These are phyloP conservation scores for Laticauda colubrina DNA, from an alignment of 2,113 vertebrate genomes.

Conservation along the genomic window DNA sequence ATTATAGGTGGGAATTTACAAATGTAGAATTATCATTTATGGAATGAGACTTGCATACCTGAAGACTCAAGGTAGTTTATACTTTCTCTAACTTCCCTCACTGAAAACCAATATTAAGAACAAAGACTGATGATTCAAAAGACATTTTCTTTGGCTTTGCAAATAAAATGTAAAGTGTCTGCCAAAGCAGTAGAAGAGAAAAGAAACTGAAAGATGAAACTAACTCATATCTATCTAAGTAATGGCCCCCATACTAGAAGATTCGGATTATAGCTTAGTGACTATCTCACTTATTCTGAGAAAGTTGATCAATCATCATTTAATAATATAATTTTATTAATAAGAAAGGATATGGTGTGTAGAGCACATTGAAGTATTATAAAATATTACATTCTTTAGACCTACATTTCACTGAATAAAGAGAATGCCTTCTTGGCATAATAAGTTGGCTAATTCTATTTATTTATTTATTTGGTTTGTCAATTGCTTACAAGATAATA, in stretches of 20 bases:
- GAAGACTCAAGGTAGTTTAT: background rate
- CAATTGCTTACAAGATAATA: too few species aligned
- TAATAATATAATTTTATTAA: background rate
- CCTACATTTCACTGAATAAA: background rate
- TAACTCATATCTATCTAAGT: background rate
- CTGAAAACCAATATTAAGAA: background rate
- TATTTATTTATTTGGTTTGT: too few species aligned
- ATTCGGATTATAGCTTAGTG: background rate
- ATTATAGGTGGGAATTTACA: background rate
- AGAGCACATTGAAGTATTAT: background rate
- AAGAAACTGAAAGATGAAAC: background rate
- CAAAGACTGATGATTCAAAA: background rate
- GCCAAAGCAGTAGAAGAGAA: background rate
- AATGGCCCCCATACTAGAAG: background rate
- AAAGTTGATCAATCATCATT: background rate
- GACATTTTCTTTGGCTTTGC: background rate
- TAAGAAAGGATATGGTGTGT: background rate
- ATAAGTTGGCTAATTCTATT: background rate
- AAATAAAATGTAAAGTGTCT: background rate
- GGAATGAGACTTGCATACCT: background rate
- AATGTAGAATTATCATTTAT: background rate
- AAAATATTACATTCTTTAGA: background rate
- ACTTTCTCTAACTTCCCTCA: background rate
- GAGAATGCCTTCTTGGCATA: background rate
- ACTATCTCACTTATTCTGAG: background rate